phyloP scores from a whole-genome alignment of 2,797 vertebrate species.

The Pangasius sanitwongsei region DNA sequence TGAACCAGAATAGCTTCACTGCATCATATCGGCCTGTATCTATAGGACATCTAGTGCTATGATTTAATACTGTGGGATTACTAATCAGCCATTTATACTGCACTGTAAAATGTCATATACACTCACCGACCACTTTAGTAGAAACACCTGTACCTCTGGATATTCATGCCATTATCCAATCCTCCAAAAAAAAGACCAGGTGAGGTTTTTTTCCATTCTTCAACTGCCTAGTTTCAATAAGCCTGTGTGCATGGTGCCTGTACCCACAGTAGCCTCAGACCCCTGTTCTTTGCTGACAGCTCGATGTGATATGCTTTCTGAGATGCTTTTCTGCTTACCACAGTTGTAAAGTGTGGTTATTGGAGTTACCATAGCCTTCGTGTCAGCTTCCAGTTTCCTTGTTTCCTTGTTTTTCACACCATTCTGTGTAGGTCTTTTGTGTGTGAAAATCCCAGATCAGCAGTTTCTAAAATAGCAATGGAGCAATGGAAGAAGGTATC shows the following conservation, averaged over 20 bases:
- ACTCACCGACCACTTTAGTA: not conserved
- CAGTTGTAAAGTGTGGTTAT: too few species aligned
- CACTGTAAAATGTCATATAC: not conserved
- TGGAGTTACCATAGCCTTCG: too few species aligned
- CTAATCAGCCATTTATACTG: too few species aligned
- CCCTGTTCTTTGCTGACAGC: too few species aligned
- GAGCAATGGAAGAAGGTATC: too few species aligned
- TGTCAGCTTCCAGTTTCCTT: too few species aligned
- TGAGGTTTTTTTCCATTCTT: not conserved
- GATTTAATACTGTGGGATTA: not conserved
- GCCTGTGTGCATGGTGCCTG: not conserved
- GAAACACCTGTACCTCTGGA: not conserved
- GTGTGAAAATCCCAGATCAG: too few species aligned
- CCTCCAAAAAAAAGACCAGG: not conserved
- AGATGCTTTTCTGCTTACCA: too few species aligned
- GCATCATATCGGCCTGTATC: not conserved
- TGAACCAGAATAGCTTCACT: not conserved
- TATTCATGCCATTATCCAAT: not conserved
- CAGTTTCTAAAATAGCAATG: too few species aligned
- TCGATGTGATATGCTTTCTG: too few species aligned
- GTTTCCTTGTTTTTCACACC: too few species aligned
- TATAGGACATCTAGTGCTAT: not conserved
- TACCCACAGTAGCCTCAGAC: not conserved
- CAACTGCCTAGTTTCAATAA: not conserved
- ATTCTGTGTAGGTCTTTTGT: too few species aligned